Percentiles rank a stretch among this genome's conserved stretches.
Evolutionary conservation across 2,797 vertebrate genomes (phyloP).

Genomic region (Acropternis orthonyx): DNA sequence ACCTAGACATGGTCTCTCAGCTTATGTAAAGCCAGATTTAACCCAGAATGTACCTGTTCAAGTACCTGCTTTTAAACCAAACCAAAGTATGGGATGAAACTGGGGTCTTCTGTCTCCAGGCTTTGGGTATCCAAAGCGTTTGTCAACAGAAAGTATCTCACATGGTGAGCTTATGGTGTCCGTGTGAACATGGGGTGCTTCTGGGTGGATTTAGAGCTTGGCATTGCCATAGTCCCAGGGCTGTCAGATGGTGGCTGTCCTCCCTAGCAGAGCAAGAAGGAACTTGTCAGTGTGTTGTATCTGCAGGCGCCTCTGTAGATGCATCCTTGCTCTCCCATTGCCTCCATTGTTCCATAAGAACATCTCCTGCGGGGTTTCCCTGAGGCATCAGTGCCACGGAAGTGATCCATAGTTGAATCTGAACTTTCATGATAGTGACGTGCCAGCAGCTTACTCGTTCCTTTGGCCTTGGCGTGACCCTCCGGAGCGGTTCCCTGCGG

Average conservation of each 20-base stretch:
- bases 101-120: not conserved
- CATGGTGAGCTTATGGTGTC: not conserved
- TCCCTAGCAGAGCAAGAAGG: not conserved
- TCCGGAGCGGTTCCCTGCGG: not conserved
- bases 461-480: not conserved
- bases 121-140: not conserved
- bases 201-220: not conserved
- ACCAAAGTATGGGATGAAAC: not conserved
- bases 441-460: constrained; percentile 18
- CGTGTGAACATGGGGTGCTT: not conserved
- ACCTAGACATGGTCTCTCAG: not conserved
- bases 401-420: not conserved
- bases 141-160: not conserved
- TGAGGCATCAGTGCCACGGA: not conserved
- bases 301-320: not conserved
- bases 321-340: not conserved
- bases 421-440: not conserved
- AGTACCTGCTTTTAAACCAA: not conserved
- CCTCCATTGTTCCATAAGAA: not conserved
- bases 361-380: not conserved
- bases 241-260: not conserved
- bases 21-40: constrained; percentile 42
- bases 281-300: not conserved
- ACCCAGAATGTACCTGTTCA: not conserved
- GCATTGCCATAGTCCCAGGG: not conserved